Evolutionary conservation across 2,797 vertebrate species (phyloP).

Genomic region (Coilia nasus): DNA sequence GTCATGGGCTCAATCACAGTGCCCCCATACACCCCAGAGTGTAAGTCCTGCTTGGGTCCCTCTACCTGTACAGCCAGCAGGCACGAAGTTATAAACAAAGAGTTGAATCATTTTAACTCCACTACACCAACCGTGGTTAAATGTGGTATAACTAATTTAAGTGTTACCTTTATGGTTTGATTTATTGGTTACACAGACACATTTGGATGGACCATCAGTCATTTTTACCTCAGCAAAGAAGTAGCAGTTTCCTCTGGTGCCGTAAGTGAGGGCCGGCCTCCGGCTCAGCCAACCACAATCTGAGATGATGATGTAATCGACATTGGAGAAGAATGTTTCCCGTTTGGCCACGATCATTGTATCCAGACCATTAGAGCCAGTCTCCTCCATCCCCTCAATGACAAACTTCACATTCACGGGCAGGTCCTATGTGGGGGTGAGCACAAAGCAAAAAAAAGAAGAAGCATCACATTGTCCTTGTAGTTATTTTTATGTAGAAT

Average conservation of each 20-base stretch:
- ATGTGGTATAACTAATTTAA: too few relatives aligned
- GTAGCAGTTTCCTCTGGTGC: conserved; percentile 87
- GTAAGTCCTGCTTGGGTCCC: conserved; percentile 86
- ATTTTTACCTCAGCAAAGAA: conserved; percentile 84
- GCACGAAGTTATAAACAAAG: background rate
- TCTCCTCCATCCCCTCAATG: conserved; percentile 94
- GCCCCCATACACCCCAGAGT: conserved; percentile 90
- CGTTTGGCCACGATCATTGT: conserved; percentile 78
- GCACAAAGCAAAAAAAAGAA: background rate
- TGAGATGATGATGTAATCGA: conserved; percentile 87
- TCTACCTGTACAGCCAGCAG: conserved; percentile 73
- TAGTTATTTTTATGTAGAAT: conserved; percentile 33
- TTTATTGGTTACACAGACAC: background rate
- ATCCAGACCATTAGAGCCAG: conserved; percentile 84
- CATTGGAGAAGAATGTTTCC: conserved; percentile 81
- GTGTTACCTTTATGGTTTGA: too few relatives aligned
- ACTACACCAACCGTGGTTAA: background rate
- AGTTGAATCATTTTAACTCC: background rate
- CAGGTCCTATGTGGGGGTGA: conserved; percentile 65
- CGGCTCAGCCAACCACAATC: conserved; percentile 87
- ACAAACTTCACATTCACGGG: conserved; percentile 91
- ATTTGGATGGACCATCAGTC: background rate
- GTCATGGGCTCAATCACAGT: conserved; percentile 87
- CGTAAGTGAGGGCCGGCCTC: conserved; percentile 85
- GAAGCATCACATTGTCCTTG: background rate